These are phyloP conservation scores for Oncorhynchus gorbuscha DNA, from an alignment of 2,113 vertebrate genomes.

Conservation along the genomic window DNA sequence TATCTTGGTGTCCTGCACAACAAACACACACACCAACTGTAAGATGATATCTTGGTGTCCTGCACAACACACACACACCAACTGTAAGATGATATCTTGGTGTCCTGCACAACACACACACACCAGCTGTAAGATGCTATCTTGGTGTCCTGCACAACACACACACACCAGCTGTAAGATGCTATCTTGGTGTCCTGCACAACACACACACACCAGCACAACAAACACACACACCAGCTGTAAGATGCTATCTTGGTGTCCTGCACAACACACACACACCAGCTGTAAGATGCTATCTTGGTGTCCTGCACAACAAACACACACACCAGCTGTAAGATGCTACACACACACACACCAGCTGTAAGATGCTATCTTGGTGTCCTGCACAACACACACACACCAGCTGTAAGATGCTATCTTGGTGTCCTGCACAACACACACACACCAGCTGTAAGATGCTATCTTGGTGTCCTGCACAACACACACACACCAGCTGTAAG, in stretches of 20 bases:
- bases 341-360: slow-evolving; percentile 31
- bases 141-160: too few species aligned
- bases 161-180: slow-evolving; percentile 28
- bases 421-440: too few species aligned
- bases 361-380: too few species aligned
- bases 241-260: too few species aligned
- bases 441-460: slow-evolving; percentile 31
- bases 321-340: slow-evolving; percentile 12
- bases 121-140: slow-evolving; percentile 22
- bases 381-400: slow-evolving; percentile 26
- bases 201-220: slow-evolving; percentile 14
- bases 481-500: slow-evolving; percentile 29
- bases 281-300: too few species aligned
- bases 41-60: too few species aligned
- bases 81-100: slow-evolving; percentile 88
- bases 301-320: background rate
- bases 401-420: too few species aligned
- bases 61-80: too few species aligned
- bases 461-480: too few species aligned
- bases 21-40: slow-evolving; percentile 51
- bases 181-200: too few species aligned
- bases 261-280: slow-evolving; percentile 19
- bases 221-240: slow-evolving; percentile 35
- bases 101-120: slow-evolving; percentile 82
- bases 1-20: slow-evolving; percentile 94